Evolutionary conservation across 2,888 invertebrate genomes (phyloP).

Genomic region (Sicus ferrugineus): DNA sequence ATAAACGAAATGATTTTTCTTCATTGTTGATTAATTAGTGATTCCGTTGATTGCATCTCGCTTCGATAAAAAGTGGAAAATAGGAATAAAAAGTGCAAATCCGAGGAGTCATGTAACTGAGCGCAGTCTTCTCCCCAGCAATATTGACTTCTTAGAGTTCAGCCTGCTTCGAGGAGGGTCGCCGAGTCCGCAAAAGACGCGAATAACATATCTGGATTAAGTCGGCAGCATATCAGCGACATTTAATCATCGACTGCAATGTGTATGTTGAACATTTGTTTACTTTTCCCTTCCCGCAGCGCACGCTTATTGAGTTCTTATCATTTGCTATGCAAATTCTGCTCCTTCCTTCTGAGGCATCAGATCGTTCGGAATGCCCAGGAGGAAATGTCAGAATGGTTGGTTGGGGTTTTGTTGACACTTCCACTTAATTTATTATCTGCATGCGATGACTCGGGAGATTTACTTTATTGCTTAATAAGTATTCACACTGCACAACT

Average conservation of each 20-base stretch:
- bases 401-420: constrained; percentile 10
- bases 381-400: neutral
- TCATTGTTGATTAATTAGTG: constrained; percentile 2
- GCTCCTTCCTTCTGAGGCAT: neutral
- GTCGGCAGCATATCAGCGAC: neutral
- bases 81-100: constrained; percentile 15
- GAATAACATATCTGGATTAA: too few species aligned
- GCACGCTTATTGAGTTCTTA: neutral
- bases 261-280: constrained; percentile 2
- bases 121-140: neutral
- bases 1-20: neutral
- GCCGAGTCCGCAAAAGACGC: constrained; percentile 5
- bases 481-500: constrained; percentile 10
- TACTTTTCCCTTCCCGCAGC: neutral
- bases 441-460: neutral
- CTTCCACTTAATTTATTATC: constrained; percentile 18
- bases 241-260: neutral
- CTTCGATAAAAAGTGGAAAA: neutral
- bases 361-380: neutral
- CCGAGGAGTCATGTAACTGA: neutral
- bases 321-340: neutral
- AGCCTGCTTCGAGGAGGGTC: constrained; percentile 14
- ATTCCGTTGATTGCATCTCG: neutral
- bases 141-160: neutral
- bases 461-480: constrained; percentile 6